Evolutionary conservation across 1,140 invertebrate genomes (phyloP).

Genomic region (Battus philenor): DNA sequence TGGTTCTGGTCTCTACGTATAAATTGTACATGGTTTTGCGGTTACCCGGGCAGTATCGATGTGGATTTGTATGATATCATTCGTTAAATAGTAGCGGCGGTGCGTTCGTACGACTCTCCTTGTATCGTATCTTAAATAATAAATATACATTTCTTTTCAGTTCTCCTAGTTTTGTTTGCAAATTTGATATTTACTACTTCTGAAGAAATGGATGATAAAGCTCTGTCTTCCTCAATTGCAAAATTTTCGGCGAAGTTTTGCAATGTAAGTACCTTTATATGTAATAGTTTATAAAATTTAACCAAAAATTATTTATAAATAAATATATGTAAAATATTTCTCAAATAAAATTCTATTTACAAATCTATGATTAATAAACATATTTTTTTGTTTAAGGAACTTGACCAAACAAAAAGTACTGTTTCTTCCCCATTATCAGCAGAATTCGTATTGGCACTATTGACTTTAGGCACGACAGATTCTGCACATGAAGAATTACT

Average conservation of each 20-base stretch:
- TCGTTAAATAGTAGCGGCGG: too few species aligned
- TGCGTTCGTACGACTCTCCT: too few species aligned
- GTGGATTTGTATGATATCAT: too few species aligned
- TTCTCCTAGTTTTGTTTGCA: constrained; percentile 23
- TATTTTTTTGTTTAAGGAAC: constrained; percentile 31
- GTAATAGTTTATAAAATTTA: not conserved
- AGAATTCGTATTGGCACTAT: constrained; percentile 51
- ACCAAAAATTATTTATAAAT: too few species aligned
- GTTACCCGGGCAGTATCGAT: too few species aligned
- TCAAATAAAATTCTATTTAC: too few species aligned
- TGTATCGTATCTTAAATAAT: too few species aligned
- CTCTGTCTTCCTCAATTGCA: constrained; percentile 45
- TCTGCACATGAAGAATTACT: constrained; percentile 46
- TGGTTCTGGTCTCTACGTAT: too few species aligned
- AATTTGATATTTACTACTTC: constrained; percentile 20
- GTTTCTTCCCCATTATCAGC: constrained; percentile 63
- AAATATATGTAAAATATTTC: too few species aligned
- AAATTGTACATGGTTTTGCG: too few species aligned
- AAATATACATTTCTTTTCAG: too few species aligned
- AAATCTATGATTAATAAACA: not conserved
- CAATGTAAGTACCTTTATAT: constrained; percentile 68
- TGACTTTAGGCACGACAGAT: constrained; percentile 48
- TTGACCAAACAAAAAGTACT: constrained; percentile 51
- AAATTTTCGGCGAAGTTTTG: constrained; percentile 59
- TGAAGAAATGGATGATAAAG: constrained; percentile 44